Evolutionary conservation across 2,888 invertebrate genomes (phyloP), one percentile per base, ranked within the genome.

Genomic region (Azorinus chamasolen): DNA sequence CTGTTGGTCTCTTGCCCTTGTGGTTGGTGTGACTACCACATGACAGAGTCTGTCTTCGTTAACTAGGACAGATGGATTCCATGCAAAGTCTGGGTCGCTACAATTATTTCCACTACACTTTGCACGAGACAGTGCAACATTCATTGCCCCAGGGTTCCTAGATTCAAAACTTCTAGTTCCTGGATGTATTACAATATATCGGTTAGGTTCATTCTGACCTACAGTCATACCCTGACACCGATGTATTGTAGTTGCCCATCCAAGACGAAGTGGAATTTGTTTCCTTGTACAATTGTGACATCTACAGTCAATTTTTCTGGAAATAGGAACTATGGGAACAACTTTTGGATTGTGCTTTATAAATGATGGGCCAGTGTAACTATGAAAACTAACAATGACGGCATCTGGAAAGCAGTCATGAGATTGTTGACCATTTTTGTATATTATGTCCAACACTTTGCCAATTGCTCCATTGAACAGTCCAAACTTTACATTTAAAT

Each of bases 361-460:
- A 63, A 84, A 85, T n/a, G 75, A 48, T 54, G 85, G 83, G 32
- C 82, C 85, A n/a, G 73, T 80, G 45, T 85, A 85, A 16, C 39
- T 66, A n/a, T n/a, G 18, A 43, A 81, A 79, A 24, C 57, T n/a
- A 14, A 80, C 80, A 66, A 83, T 74, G 8, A 83, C 78, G 48
- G 68, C 73, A 66, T 59, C 63, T 39, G 78, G 70, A 10, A 57
- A 53, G 0, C 12, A 75, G 5, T 51, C 43, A 18, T n/a, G 16
- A 18, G 48, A 48, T 43, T 20, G 45, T 43, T 32, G 45, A n/a
- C 70, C 70, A 57, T 46, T 18, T 20, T 22, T 25, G 37, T 65
- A 72, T 5, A 72, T 64, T 5, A 72, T 79, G 45, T 82, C 78
- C 6, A 63, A 27, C 18, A 83, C 68, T 32, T 12, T 68, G 0